phyloP scores from a whole-genome alignment of 2,797 vertebrate genomes.

The Phrynocephalus vlangalii region DNA sequence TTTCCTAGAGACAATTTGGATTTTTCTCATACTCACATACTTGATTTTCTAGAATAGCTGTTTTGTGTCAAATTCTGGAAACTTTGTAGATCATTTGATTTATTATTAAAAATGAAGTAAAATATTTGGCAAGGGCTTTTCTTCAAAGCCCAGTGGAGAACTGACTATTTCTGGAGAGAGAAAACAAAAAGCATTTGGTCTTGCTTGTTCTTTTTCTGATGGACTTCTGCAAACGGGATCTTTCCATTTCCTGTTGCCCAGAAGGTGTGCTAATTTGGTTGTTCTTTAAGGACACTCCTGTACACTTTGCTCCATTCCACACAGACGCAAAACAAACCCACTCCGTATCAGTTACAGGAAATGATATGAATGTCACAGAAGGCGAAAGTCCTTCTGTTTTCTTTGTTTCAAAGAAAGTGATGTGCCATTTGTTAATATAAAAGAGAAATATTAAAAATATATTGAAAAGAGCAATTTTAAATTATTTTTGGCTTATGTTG shows the following conservation, averaged over 20 bases:
- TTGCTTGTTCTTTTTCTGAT: not conserved
- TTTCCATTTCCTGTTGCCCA: slow-evolving; percentile 27
- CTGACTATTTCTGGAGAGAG: slow-evolving; percentile 28
- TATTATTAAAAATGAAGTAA: not conserved
- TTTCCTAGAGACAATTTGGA: slow-evolving; percentile 16
- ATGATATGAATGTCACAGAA: slow-evolving; percentile 97
- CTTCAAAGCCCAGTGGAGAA: not conserved
- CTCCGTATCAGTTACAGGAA: slow-evolving; percentile 86
- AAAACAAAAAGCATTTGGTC: not conserved
- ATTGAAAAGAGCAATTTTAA: slow-evolving; percentile 99
- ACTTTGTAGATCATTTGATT: not conserved
- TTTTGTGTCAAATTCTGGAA: not conserved
- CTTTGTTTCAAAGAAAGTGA: slow-evolving; percentile 98
- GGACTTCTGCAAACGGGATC: not conserved
- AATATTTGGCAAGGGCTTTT: slow-evolving; percentile 14
- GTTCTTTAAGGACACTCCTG: slow-evolving; percentile 81
- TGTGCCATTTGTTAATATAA: slow-evolving; percentile 99
- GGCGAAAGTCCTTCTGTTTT: slow-evolving; percentile 90
- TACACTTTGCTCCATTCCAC: slow-evolving; percentile 79
- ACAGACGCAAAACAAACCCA: slow-evolving; percentile 69
- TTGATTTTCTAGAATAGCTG: not conserved
- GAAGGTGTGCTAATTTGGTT: slow-evolving; percentile 70
- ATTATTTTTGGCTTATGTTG: slow-evolving; percentile 99
- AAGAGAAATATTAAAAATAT: slow-evolving; percentile 98
- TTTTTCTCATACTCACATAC: slow-evolving; percentile 23